These are phyloP conservation scores for Siniperca undulata DNA, from an alignment of 2,797 vertebrate species.

Conservation along the genomic window DNA sequence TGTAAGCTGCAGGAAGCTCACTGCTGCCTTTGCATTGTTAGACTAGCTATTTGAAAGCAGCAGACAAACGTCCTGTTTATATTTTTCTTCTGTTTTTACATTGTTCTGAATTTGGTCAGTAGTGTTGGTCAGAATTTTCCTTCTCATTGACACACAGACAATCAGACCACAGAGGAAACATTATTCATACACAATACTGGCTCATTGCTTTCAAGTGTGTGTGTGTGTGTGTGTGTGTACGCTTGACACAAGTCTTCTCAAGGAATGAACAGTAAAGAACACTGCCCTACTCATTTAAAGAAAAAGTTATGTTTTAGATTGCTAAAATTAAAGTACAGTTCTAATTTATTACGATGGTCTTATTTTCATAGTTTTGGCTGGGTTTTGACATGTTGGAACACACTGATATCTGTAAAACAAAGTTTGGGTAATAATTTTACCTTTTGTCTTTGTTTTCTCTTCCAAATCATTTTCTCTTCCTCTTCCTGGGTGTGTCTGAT, in stretches of 20 bases:
- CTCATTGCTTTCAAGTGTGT: not conserved
- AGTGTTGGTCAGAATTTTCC: constrained; percentile 1
- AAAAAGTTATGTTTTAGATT: not conserved
- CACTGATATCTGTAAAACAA: not conserved
- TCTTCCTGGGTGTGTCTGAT: not conserved
- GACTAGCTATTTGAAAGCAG: constrained; percentile 2
- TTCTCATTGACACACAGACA: constrained; percentile 3
- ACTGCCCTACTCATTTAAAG: not conserved
- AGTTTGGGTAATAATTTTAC: not conserved
- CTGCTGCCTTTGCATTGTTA: constrained; percentile 43
- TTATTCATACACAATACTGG: constrained; percentile 31
- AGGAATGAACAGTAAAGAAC: not conserved
- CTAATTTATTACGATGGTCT: not conserved
- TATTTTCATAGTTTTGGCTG: not conserved
- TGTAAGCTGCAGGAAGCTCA: constrained; percentile 52
- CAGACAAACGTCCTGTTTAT: constrained; percentile 63
- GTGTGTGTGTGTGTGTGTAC: not conserved
- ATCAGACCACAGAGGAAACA: constrained; percentile 42
- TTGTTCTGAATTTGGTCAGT: constrained; percentile 60
- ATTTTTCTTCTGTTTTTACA: constrained; percentile 34
- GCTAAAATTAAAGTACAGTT: not conserved
- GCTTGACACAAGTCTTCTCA: not conserved
- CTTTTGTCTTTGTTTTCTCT: not conserved
- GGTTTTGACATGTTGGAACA: not conserved
- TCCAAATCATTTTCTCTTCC: not conserved